Evolutionary conservation across 2,797 vertebrate genomes (phyloP), one percentile per base, ranked within the genome.

Genomic region (Ciconia nigra): DNA sequence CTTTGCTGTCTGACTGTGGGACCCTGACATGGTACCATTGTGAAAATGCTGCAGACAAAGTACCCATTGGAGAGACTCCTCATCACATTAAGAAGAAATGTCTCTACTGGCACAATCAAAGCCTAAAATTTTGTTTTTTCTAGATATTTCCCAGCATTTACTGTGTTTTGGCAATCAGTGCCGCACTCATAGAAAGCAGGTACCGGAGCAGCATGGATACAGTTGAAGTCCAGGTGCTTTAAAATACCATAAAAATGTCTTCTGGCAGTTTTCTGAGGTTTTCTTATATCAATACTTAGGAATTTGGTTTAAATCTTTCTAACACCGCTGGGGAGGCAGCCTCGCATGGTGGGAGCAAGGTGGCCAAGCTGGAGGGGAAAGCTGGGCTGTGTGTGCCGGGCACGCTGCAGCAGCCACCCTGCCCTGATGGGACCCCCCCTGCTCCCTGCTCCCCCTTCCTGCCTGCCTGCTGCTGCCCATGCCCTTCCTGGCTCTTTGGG

Each of bases 391-490:
- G 29, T 1, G 5, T 1, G 1, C 8, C 4, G 7, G 35, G 13
- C 5, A 4, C 3, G 2, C 35, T n/a, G 22, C 28, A 67, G 69
- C 25, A 90, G 33, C 20, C 62, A 19, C 26, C 31, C 35, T 51
- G 16, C 21, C 28, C 26, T 39, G 26, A 33, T 28, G 18, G 7
- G 20, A 35, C 19, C 11, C 4, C 4, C 11, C 13, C 26, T 10
- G 17, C 39, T 47, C 35, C 49, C 33, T 22, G 21, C 5, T 55
- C 7, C 13, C 44, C 8, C 2, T 22, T 62, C 9, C 44, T 29
- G 24, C 13, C 42, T 7, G 2, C 10, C 15, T 11, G 44, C 62
- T 62, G 21, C 59, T 1, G 1, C 33, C 58, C 1, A 0, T 33
- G 58, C 29, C 42, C 21, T 77, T 69, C 55, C 49, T 7, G 2